phyloP scores from a whole-genome alignment of 2,888 invertebrate species.

The Nomada hirtipes region DNA sequence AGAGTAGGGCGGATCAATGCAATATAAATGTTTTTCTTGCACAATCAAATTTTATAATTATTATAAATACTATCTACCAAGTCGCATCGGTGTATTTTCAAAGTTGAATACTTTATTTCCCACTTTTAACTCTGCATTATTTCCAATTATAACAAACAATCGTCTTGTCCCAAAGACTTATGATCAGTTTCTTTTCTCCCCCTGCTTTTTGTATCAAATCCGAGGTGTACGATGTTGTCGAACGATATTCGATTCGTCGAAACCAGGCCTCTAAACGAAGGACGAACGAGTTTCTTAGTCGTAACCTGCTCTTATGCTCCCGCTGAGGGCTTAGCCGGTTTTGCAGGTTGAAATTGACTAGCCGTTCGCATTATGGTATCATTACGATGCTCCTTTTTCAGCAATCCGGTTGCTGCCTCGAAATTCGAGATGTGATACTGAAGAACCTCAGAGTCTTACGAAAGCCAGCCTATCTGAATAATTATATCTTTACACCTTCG shows the following conservation, averaged over 20 bases:
- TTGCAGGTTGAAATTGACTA: slow-evolving; percentile 77
- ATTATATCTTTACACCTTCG: slow-evolving; percentile 56
- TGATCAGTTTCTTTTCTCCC: not conserved
- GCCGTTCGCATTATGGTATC: slow-evolving; percentile 71
- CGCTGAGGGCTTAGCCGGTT: slow-evolving; percentile 72
- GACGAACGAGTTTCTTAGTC: slow-evolving; percentile 74
- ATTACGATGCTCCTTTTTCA: slow-evolving; percentile 66
- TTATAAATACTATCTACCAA: too few species aligned
- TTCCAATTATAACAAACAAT: not conserved
- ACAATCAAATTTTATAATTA: too few species aligned
- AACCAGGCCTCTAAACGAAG: slow-evolving; percentile 73
- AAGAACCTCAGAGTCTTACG: slow-evolving; percentile 28
- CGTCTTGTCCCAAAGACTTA: not conserved
- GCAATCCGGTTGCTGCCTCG: slow-evolving; percentile 54
- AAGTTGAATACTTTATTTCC: too few species aligned
- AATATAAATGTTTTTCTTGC: too few species aligned
- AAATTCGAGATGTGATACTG: slow-evolving; percentile 64
- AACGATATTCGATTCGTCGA: slow-evolving; percentile 65
- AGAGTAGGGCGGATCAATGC: too few species aligned
- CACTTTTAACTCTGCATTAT: not conserved
- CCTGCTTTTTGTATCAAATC: not conserved
- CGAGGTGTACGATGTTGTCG: slow-evolving; percentile 14
- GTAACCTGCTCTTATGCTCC: slow-evolving; percentile 69
- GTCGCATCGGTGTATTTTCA: too few species aligned
- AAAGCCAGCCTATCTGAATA: slow-evolving; percentile 55